Evolutionary conservation across 2,888 invertebrate species (phyloP).

Genomic region (Helicoverpa assulta): DNA sequence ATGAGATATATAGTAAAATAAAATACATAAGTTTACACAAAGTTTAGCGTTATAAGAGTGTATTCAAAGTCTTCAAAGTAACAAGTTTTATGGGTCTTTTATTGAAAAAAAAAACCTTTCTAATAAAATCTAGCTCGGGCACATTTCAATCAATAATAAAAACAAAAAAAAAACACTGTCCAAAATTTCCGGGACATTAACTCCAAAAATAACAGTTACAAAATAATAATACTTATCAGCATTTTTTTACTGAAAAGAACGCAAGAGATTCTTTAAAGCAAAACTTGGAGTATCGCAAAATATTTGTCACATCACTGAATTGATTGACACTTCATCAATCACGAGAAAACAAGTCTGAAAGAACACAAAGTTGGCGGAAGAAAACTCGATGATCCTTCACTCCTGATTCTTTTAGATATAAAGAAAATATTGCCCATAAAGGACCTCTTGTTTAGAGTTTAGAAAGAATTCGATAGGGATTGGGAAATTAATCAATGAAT

Average conservation of each 20-base stretch:
- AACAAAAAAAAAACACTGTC: conserved; percentile 1
- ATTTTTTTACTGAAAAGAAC: conserved; percentile 31
- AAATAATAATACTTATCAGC: conserved; percentile 26
- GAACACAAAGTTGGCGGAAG: conserved; percentile 58
- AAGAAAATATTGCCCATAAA: conserved; percentile 39
- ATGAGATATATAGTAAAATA: too few relatives aligned
- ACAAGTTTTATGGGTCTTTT: not conserved
- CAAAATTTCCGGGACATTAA: conserved; percentile 43
- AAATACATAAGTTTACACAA: too few relatives aligned
- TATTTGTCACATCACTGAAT: conserved; percentile 65
- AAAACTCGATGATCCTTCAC: conserved; percentile 53
- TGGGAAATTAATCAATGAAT: conserved; percentile 5
- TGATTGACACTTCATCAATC: conserved; percentile 71
- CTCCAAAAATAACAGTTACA: conserved; percentile 15
- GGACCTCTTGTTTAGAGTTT: conserved; percentile 30
- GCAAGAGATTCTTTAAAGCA: conserved; percentile 44
- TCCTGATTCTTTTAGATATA: conserved; percentile 51
- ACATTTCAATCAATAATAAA: not conserved
- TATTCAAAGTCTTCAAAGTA: not conserved
- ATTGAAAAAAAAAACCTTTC: not conserved
- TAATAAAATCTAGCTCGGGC: too few relatives aligned
- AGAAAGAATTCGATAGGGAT: not conserved
- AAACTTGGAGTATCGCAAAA: conserved; percentile 58
- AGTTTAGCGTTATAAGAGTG: too few relatives aligned
- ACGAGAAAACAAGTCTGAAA: conserved; percentile 51